Percentiles rank a stretch among this genome's conserved stretches.
phyloP scores from a whole-genome alignment of 2,113 vertebrate species.

The Sialia sialis region DNA sequence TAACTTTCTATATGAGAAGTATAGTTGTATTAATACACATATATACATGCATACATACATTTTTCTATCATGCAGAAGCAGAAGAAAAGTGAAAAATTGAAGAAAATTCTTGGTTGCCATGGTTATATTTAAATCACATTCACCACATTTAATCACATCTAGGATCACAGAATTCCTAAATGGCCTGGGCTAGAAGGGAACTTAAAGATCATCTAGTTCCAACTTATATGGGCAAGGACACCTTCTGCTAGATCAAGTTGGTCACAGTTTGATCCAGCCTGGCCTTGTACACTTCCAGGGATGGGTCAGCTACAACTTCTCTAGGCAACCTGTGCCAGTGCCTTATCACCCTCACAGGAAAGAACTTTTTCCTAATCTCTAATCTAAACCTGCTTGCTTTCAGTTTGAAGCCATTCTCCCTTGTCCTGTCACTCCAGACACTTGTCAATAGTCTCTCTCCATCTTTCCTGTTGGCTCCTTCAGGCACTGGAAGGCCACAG shows the following conservation, averaged over 20 bases:
- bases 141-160: not conserved
- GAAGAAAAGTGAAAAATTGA: not conserved
- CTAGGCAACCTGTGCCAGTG: accelerated
- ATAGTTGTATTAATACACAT: not conserved
- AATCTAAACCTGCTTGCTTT: not conserved
- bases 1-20: not conserved
- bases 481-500: accelerated
- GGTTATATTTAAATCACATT: not conserved
- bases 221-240: accelerated
- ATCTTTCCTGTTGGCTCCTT: accelerated
- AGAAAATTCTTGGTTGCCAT: not conserved
- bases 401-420: not conserved
- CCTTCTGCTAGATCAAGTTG: not conserved
- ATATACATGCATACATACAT: not conserved
- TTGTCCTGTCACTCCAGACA: not conserved
- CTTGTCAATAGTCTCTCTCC: not conserved
- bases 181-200: not conserved
- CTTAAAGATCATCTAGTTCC: not conserved
- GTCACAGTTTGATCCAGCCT: accelerated
- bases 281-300: not conserved
- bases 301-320: not conserved
- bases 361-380: not conserved
- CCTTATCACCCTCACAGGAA: not conserved
- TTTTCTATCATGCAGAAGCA: not conserved
- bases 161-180: not conserved